Base-by-base conservation (phyloP, 2,797 vertebrate species). In the Paratrypauchen microcephalus region DNA sequence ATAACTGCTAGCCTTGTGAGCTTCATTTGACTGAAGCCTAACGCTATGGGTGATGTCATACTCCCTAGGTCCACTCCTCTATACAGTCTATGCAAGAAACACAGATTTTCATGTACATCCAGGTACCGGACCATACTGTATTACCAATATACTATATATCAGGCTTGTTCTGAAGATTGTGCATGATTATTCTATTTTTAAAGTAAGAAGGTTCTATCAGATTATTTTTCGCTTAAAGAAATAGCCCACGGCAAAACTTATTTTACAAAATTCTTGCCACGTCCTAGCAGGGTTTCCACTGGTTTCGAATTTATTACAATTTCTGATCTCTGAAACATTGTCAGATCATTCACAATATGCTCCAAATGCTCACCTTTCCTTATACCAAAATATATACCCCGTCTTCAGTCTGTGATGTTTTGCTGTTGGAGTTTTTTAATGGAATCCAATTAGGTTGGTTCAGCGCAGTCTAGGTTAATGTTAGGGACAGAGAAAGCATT, bases 221-320 rank as follows among this genome's bases (percentile, higher is more conserved):
- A 48, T 64, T 64, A 64, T 64, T 47, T 57, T 48, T 45, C 8
- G 24, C 23, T n/a, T 52, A 65, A 47, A 65, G 24, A 50, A 26
- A 28, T 26, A 65, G 63, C 45, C 18, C 7, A 3, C 1, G 63
- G 63, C 45, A 48, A 65, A 48, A 65, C 7, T n/a, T 47, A 21
- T 47, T 16, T 47, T 23, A 6, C 36, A 64, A 47, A 47, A 23
- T 48, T 47, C 13, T 21, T 23, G 12, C 23, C 23, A 9, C 41
- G 9, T 23, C 61, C 6, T 39, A 47, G 61, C 21, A 47, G 36
- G 36, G 32, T 39, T 61, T n/a, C 30, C 32, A 11, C 59, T 61
- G 9, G 59, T 61, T 61, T 5, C 19, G 21, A 6, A n/a, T 41
- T 62, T 62, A 8, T 62, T 62, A n/a, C 36, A n/a, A 36, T 62